phyloP scores from a whole-genome alignment of 2,113 vertebrate genomes.

The Irena cyanogastra region DNA sequence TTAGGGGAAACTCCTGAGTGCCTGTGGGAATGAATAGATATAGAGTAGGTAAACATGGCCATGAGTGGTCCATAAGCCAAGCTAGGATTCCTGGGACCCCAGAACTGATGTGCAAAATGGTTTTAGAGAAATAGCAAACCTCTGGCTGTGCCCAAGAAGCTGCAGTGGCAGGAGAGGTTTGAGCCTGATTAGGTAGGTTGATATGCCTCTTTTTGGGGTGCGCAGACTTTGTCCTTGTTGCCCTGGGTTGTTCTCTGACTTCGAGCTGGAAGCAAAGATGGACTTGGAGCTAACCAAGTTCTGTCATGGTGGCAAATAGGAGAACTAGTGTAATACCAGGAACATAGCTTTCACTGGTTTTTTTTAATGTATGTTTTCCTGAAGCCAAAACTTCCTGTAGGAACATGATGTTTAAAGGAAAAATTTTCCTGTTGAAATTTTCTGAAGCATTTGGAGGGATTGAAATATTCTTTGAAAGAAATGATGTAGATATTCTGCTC shows the following conservation, averaged over 20 bases:
- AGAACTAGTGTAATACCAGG: not conserved
- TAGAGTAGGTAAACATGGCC: not conserved
- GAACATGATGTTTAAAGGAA: not conserved
- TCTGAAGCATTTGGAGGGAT: not conserved
- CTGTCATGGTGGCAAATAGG: not conserved
- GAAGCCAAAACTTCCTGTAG: not conserved
- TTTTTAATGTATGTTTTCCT: not conserved
- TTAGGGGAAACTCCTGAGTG: not conserved
- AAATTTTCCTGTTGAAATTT: not conserved
- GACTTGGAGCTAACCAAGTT: not conserved
- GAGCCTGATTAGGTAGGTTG: not conserved
- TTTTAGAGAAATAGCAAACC: not conserved
- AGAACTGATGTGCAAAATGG: not conserved
- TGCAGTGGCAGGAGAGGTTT: not conserved
- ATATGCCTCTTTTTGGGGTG: not conserved
- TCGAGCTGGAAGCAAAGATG: not conserved
- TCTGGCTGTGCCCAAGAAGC: not conserved
- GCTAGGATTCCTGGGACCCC: not conserved
- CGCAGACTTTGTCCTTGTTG: not conserved
- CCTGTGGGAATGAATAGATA: fast-evolving
- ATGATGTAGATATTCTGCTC: not conserved
- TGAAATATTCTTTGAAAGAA: not conserved
- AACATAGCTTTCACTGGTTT: not conserved
- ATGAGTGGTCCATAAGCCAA: not conserved
- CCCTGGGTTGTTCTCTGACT: not conserved